These are phyloP conservation scores for Philopotamus ludificatus DNA, from an alignment of 1,140 invertebrate species.

Conservation along the genomic window DNA sequence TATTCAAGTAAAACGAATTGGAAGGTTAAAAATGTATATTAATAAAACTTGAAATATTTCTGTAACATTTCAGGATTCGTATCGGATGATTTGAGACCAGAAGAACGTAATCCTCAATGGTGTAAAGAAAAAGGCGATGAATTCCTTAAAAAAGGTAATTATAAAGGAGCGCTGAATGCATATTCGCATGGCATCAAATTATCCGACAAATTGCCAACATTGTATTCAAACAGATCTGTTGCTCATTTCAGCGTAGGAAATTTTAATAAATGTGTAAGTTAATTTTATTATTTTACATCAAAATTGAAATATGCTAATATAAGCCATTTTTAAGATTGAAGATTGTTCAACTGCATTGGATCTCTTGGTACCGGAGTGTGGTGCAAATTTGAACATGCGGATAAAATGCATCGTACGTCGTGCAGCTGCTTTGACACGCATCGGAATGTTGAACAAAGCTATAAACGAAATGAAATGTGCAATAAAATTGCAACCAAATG, in stretches of 20 bases:
- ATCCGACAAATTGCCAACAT: conserved; percentile 68
- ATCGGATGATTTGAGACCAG: conserved; percentile 72
- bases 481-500: conserved; percentile 58
- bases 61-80: conserved; percentile 61
- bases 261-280: conserved; percentile 64
- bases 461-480: conserved; percentile 74
- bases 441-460: conserved; percentile 70
- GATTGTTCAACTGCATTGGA: conserved; percentile 67
- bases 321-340: conserved; percentile 45
- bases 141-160: conserved; percentile 73
- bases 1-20: no score
- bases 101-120: conserved; percentile 82
- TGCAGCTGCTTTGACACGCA: conserved; percentile 68
- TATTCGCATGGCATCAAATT: conserved; percentile 77
- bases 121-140: conserved; percentile 79
- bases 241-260: conserved; percentile 75
- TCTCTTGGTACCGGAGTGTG: conserved; percentile 68
- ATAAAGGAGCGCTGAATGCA: conserved; percentile 76
- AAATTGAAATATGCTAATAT: conserved; percentile 4
- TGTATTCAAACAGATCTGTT: conserved; percentile 74
- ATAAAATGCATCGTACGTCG: conserved; percentile 69
- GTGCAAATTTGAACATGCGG: conserved; percentile 67
- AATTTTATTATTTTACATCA: conserved; percentile 1
- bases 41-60: not conserved
- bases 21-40: no score